These are phyloP conservation scores for Probaryconus sp. DNA, from an alignment of 1,140 invertebrate genomes.

Conservation along the genomic window DNA sequence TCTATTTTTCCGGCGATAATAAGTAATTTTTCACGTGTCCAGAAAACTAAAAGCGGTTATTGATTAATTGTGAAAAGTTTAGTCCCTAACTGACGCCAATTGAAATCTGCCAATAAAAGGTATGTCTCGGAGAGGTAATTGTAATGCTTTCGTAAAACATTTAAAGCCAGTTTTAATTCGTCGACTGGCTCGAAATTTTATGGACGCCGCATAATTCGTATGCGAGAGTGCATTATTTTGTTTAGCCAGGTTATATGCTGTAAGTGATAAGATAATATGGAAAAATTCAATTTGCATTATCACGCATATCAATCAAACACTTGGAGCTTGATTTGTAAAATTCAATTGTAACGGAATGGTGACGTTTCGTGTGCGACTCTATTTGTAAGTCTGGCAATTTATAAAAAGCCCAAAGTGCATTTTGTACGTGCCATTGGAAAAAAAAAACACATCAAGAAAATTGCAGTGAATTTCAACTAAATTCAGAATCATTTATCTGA, in stretches of 20 bases:
- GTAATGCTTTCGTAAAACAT: conserved; percentile 56
- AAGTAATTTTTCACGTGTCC: conserved; percentile 8
- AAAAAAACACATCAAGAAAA: too few species aligned
- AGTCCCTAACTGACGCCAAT: conserved; percentile 44
- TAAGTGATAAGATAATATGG: conserved; percentile 46
- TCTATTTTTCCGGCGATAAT: background rate
- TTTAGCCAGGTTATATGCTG: conserved; percentile 47
- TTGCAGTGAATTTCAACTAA: too few species aligned
- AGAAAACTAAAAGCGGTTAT: conserved; percentile 26
- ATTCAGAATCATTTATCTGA: too few species aligned
- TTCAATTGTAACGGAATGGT: conserved; percentile 24
- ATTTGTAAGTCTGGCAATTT: conserved; percentile 44
- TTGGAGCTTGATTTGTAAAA: conserved; percentile 30
- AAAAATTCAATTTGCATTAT: conserved; percentile 48
- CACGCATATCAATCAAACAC: conserved; percentile 38
- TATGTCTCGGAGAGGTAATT: conserved; percentile 46
- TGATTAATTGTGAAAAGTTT: conserved; percentile 38
- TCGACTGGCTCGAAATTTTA: conserved; percentile 32
- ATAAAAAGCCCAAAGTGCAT: conserved; percentile 34
- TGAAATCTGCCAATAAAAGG: conserved; percentile 56
- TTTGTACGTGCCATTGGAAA: too few species aligned
- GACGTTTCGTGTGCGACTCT: conserved; percentile 9
- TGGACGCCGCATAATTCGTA: conserved; percentile 32
- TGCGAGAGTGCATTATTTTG: conserved; percentile 46
- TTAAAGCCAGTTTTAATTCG: conserved; percentile 56